phyloP scores from a whole-genome alignment of 2,113 vertebrate genomes.

The Spea multiplicata region DNA sequence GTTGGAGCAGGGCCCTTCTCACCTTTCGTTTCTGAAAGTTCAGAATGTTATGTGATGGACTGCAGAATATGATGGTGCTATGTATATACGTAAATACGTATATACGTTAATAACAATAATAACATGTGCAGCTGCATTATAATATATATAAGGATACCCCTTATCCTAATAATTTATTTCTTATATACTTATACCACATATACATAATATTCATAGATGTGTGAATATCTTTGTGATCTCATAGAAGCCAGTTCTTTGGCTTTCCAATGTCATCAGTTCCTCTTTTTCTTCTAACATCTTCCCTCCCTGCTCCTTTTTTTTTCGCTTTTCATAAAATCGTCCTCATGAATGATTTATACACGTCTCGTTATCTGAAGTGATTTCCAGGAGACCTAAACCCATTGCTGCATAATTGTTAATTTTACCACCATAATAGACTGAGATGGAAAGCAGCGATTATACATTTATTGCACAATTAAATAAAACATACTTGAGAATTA shows the following conservation, averaged over 20 bases:
- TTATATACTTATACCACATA: background rate
- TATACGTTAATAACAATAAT: too few species aligned
- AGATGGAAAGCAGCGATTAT: slow-evolving; percentile 99
- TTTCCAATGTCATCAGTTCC: slow-evolving; percentile 85
- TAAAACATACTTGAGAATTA: slow-evolving; percentile 99
- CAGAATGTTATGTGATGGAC: too few species aligned
- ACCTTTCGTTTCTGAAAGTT: too few species aligned
- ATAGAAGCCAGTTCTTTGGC: slow-evolving; percentile 71
- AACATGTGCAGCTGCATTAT: too few species aligned
- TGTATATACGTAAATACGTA: too few species aligned
- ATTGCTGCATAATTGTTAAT: slow-evolving; percentile 99
- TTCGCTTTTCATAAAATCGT: slow-evolving; percentile 86
- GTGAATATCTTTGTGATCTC: slow-evolving; percentile 38
- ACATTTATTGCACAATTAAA: slow-evolving; percentile 99
- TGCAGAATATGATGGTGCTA: too few species aligned
- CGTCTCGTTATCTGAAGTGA: slow-evolving; percentile 99
- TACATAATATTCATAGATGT: slow-evolving; percentile 10
- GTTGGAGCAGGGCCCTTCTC: too few species aligned
- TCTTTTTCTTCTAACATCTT: slow-evolving; percentile 69
- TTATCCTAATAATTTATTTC: too few species aligned
- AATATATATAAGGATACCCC: too few species aligned
- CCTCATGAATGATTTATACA: slow-evolving; percentile 99
- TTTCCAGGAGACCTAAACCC: slow-evolving; percentile 98
- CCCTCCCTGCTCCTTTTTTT: slow-evolving; percentile 62
- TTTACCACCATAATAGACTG: slow-evolving; percentile 99